These are phyloP conservation scores for Cyclura pinguis DNA, from an alignment of 2,797 vertebrate genomes.

Conservation along the genomic window DNA sequence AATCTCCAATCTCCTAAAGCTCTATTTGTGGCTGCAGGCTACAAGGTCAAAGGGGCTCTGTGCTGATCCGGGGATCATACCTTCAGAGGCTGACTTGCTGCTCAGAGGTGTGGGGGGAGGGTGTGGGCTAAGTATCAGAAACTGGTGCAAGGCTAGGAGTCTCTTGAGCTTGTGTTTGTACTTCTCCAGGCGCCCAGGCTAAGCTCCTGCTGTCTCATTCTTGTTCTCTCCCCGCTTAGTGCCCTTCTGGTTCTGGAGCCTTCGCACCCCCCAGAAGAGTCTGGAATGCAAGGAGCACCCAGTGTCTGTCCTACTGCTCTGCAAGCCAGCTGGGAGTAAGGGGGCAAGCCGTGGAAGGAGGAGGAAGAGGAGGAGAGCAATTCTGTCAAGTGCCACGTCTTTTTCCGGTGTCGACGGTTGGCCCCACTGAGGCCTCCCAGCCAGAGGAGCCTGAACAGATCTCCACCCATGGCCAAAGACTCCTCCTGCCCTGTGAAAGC, in stretches of 20 bases:
- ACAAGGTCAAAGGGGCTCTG: not conserved
- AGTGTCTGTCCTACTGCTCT: slow-evolving; percentile 64
- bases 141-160: not conserved
- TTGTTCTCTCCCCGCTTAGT: slow-evolving; percentile 52
- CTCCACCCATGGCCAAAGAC: slow-evolving; percentile 44
- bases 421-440: slow-evolving; percentile 56
- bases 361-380: slow-evolving; percentile 64
- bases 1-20: not conserved
- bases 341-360: slow-evolving; percentile 61
- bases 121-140: too few relatives aligned
- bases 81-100: not conserved
- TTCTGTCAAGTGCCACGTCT: slow-evolving; percentile 64
- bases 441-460: slow-evolving; percentile 54
- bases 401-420: slow-evolving; percentile 50
- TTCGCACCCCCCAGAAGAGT: slow-evolving; percentile 63
- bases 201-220: slow-evolving; percentile 59
- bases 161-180: not conserved
- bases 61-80: not conserved
- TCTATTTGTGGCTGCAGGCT: not conserved
- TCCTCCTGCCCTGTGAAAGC: slow-evolving; percentile 43
- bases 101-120: not conserved
- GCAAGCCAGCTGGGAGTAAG: slow-evolving; percentile 53
- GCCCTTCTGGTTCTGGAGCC: slow-evolving; percentile 75
- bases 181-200: slow-evolving; percentile 13
- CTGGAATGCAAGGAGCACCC: slow-evolving; percentile 65